phyloP scores from a whole-genome alignment of 2,888 invertebrate genomes.

The Lasioglossum morio region DNA sequence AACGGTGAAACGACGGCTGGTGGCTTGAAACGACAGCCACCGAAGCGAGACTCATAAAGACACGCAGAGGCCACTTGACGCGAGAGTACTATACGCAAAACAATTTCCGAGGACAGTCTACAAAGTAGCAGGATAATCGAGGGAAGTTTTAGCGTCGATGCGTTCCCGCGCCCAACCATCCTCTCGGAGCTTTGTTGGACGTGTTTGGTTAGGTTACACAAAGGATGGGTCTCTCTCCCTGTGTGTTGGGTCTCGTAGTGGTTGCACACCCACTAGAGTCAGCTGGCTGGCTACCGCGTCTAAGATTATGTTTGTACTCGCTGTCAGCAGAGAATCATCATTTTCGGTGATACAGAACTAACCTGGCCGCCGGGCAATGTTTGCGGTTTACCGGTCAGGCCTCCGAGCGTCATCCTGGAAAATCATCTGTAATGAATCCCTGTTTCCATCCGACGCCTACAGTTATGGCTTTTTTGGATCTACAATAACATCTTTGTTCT shows the following conservation, averaged over 20 bases:
- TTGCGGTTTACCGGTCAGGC: neutral
- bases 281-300: slow-evolving; percentile 41
- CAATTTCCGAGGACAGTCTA: slow-evolving; percentile 38
- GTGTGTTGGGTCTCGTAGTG: slow-evolving; percentile 51
- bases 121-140: slow-evolving; percentile 66
- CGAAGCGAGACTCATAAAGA: slow-evolving; percentile 24
- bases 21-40: neutral
- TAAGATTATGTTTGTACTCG: slow-evolving; percentile 62
- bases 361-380: neutral
- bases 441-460: neutral
- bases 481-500: neutral
- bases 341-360: slow-evolving; percentile 30
- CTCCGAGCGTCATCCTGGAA: neutral
- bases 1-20: neutral
- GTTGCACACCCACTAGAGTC: slow-evolving; percentile 62
- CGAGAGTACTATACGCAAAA: slow-evolving; percentile 45
- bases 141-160: slow-evolving; percentile 48
- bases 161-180: slow-evolving; percentile 23
- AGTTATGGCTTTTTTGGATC: neutral
- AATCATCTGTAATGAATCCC: neutral
- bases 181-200: slow-evolving; percentile 28
- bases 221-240: slow-evolving; percentile 52
- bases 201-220: slow-evolving; percentile 71
- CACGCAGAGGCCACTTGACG: slow-evolving; percentile 5
- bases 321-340: slow-evolving; percentile 61